These are phyloP conservation scores for Musca vetustissima DNA, from an alignment of 1,140 invertebrate genomes.

Conservation along the genomic window DNA sequence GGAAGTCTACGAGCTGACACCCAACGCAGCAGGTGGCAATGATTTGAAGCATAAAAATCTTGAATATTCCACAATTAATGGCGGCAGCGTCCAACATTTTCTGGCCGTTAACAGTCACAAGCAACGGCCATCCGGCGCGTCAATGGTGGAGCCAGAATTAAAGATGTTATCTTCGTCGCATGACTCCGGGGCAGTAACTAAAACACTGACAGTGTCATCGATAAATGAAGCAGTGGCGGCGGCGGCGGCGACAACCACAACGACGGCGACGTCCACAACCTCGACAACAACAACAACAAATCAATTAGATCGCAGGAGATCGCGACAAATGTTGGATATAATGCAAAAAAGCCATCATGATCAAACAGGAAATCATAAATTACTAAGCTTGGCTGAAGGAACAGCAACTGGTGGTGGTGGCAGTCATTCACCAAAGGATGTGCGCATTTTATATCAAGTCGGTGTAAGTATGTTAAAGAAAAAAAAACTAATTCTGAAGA, in stretches of 20 bases:
- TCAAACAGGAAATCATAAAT: conserved; percentile 14
- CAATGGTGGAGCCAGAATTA: neutral
- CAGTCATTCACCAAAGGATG: conserved; percentile 38
- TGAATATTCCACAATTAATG: conserved; percentile 46
- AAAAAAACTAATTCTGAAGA: neutral
- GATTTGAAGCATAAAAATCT: conserved; percentile 43
- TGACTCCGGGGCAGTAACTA: conserved; percentile 33
- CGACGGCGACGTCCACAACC: conserved; percentile 21
- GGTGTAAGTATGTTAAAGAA: conserved; percentile 48
- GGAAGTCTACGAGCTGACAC: conserved; percentile 51
- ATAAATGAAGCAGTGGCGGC: conserved; percentile 25
- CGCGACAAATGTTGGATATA: conserved; percentile 29
- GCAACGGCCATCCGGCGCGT: neutral
- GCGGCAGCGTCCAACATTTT: conserved; percentile 8
- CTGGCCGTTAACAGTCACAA: neutral
- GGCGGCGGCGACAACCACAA: too few species aligned
- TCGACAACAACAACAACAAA: conserved; percentile 24
- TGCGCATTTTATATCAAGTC: conserved; percentile 52
- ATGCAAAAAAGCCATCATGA: conserved; percentile 28
- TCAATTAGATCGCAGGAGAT: conserved; percentile 26
- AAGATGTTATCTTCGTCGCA: conserved; percentile 16
- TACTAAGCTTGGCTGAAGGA: conserved; percentile 28
- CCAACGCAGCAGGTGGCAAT: conserved; percentile 26
- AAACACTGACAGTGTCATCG: conserved; percentile 19
- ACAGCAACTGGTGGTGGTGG: conserved; percentile 31